Base-by-base conservation (phyloP, 2,797 vertebrate species). In the Distichodus sexfasciatus region DNA sequence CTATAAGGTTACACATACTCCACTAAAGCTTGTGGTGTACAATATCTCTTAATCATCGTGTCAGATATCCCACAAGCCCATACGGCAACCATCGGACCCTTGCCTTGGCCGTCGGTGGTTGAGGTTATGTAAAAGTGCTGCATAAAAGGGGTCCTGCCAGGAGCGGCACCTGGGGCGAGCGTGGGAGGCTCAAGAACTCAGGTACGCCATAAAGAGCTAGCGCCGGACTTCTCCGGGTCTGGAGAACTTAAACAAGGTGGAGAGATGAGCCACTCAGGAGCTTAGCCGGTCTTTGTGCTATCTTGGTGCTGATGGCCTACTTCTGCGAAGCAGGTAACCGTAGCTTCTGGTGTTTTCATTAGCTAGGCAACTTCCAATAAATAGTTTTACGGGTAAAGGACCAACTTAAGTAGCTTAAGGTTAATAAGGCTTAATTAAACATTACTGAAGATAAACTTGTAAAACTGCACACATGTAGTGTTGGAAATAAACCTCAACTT, bases 291-390 rank as follows among this genome's bases (percentile, higher is more conserved):
- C 36, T 77, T 71, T 24, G 76, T 88, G 68, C 72, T 90, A 74
- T 81, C 43, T 59, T 83, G 76, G 77, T 84, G 71, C 66, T 86
- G 57, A 75, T 85, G 47, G 78, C 75, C 53, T 83, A 79, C 70
- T 77, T 86, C 76, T 85, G 85, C 64, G 79, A 88, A 26, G 84
- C 85, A 84, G 87, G 87, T 90, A 77, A 84, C 69, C 3, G 7
- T 61, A 44, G 6, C 40, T 36, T 46, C 7, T 17, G 28, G 8
- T 6, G 33, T 63, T 79, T 26, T 53, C 17, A 41, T 33, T 48
- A 3, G 6, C 31, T 3, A 46, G n/a, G 14, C 14, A 1, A 21
- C 1, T 2, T 28, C 19, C 21, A 29, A 10, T 10, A 14, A 46
- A 35, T 38, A 48, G 17, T 26, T 8, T 19, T 15, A 36, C 11